phyloP scores from a whole-genome alignment of 2,797 vertebrate species.

The Rallus crepitans region DNA sequence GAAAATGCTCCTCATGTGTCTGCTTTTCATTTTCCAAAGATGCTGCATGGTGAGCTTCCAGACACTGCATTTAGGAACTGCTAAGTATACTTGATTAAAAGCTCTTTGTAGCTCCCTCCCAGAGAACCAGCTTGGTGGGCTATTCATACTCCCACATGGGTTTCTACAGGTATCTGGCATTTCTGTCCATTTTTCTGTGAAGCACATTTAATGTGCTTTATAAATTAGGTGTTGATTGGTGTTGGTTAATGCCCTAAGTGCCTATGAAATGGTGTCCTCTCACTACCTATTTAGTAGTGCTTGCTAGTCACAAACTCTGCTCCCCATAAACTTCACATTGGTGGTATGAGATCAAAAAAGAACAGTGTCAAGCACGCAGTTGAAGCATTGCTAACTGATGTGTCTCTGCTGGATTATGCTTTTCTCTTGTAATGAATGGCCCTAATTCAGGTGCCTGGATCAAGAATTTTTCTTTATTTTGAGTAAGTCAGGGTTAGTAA shows the following conservation, averaged over 20 bases:
- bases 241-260: background rate
- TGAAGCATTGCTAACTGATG: background rate
- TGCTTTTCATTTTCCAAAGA: background rate
- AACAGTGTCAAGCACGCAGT: background rate
- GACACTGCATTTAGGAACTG: background rate
- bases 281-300: background rate
- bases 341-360: background rate
- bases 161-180: background rate
- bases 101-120: background rate
- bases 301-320: background rate
- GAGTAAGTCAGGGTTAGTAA: background rate
- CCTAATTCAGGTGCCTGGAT: background rate
- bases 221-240: background rate
- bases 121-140: background rate
- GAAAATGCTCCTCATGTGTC: rapidly evolving
- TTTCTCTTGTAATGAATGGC: background rate
- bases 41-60: rapidly evolving
- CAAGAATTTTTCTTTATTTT: background rate
- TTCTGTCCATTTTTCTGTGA: background rate
- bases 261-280: background rate
- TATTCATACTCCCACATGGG: background rate
- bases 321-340: background rate
- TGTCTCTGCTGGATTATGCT: background rate
- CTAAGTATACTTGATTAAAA: background rate
- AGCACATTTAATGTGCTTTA: background rate